Evolutionary conservation across 2,113 vertebrate genomes (phyloP).

Genomic region (Pandion haliaetus): DNA sequence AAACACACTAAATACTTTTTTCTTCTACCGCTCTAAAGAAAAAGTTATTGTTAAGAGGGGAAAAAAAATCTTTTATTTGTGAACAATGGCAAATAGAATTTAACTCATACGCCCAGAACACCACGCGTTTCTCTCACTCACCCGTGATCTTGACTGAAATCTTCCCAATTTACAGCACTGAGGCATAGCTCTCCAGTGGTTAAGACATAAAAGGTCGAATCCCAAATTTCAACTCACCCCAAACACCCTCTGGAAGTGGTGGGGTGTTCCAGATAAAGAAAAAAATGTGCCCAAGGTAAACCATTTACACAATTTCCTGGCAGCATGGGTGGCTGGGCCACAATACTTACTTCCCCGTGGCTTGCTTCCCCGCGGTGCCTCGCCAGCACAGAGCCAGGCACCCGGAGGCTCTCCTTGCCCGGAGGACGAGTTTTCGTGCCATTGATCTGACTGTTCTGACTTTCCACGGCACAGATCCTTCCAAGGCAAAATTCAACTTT

Average conservation of each 20-base stretch:
- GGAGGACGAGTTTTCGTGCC: neutral
- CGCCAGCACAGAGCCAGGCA: neutral
- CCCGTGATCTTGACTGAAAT: neutral
- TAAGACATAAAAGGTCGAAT: neutral
- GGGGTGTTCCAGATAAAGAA: neutral
- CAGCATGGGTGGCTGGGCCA: neutral
- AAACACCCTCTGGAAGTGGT: neutral
- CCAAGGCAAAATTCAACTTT: neutral
- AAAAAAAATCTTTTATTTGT: neutral
- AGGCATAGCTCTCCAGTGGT: neutral
- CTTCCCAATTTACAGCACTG: neutral
- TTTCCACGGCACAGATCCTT: neutral
- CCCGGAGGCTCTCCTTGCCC: neutral
- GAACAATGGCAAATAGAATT: neutral
- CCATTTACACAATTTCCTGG: rapidly evolving
- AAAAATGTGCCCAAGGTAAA: neutral
- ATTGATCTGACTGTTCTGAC: neutral
- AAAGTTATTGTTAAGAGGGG: neutral
- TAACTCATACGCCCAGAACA: neutral
- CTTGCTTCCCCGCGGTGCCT: neutral
- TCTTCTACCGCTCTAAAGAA: neutral
- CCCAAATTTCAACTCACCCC: neutral
- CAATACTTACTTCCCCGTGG: neutral
- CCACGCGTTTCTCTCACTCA: neutral
- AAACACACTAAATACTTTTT: neutral